These are phyloP conservation scores for Delphinus delphis DNA, from an alignment of 2,113 vertebrate genomes.

Conservation along the genomic window DNA sequence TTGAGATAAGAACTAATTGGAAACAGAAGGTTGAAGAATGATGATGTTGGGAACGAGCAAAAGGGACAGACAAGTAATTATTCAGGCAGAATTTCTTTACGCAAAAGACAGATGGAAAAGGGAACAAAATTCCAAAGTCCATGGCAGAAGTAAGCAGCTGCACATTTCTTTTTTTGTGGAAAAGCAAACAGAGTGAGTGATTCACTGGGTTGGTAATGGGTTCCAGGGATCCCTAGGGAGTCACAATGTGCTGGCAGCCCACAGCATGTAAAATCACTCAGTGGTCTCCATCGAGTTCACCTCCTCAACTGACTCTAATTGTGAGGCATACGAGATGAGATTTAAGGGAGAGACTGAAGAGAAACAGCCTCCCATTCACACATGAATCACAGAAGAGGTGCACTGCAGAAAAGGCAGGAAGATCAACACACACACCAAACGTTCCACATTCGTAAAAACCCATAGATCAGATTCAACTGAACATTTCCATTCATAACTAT, in stretches of 20 bases:
- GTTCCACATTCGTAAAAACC: not conserved
- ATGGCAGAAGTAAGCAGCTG: constrained; percentile 71
- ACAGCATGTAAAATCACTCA: not conserved
- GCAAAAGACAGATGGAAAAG: constrained; percentile 78
- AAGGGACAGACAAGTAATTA: constrained; percentile 80
- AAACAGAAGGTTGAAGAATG: constrained; percentile 83
- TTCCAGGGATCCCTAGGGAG: constrained; percentile 33
- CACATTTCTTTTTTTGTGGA: constrained; percentile 57
- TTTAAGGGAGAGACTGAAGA: not conserved
- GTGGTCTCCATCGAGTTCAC: constrained; percentile 10
- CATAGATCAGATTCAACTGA: not conserved
- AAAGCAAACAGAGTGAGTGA: constrained; percentile 72
- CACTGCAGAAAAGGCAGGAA: not conserved
- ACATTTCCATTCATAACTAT: not conserved
- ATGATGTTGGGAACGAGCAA: constrained; percentile 78
- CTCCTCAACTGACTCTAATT: constrained; percentile 5
- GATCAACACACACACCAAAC: not conserved
- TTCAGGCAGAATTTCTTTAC: constrained; percentile 80
- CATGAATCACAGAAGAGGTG: not conserved
- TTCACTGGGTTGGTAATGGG: constrained; percentile 60
- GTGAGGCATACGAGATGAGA: not conserved
- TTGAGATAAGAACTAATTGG: constrained; percentile 85
- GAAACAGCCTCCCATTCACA: not conserved
- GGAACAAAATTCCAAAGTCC: constrained; percentile 69
- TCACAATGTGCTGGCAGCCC: constrained; percentile 24